Percentiles rank a stretch among this genome's conserved stretches.
These are phyloP conservation scores for Meteorus colon DNA, from an alignment of 2,888 invertebrate species.

Conservation along the genomic window DNA sequence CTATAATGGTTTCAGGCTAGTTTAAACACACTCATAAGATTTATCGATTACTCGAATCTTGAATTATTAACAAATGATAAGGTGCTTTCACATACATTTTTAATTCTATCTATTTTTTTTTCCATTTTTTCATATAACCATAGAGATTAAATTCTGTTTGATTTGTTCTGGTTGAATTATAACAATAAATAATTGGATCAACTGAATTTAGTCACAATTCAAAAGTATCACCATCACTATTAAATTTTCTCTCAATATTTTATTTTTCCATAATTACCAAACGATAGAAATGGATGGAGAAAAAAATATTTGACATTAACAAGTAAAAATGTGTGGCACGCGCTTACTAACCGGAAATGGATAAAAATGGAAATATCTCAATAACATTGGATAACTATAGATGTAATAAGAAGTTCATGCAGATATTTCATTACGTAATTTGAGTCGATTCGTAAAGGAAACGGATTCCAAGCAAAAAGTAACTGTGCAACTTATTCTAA, in stretches of 20 bases:
- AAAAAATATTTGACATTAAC: neutral
- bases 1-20: slow-evolving; percentile 29
- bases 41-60: neutral
- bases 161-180: neutral
- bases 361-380: neutral
- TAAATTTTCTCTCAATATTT: too few species aligned
- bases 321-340: neutral
- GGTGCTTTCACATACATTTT: neutral
- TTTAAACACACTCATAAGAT: neutral
- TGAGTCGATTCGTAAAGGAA: slow-evolving; percentile 33
- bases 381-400: neutral
- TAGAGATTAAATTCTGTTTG: neutral
- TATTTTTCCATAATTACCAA: too few species aligned
- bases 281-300: too few species aligned
- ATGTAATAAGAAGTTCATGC: neutral
- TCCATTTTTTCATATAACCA: neutral
- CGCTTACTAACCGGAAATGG: neutral
- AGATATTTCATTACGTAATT: slow-evolving; percentile 52
- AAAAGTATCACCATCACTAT: too few species aligned
- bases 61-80: slow-evolving; percentile 13
- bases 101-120: neutral
- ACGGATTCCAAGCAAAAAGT: slow-evolving; percentile 2
- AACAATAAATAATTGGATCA: too few species aligned
- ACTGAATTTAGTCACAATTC: too few species aligned
- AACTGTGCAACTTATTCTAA: slow-evolving; percentile 4